Base-by-base conservation (phyloP, 2,797 vertebrate genomes). In the Hipposideros larvatus region DNA sequence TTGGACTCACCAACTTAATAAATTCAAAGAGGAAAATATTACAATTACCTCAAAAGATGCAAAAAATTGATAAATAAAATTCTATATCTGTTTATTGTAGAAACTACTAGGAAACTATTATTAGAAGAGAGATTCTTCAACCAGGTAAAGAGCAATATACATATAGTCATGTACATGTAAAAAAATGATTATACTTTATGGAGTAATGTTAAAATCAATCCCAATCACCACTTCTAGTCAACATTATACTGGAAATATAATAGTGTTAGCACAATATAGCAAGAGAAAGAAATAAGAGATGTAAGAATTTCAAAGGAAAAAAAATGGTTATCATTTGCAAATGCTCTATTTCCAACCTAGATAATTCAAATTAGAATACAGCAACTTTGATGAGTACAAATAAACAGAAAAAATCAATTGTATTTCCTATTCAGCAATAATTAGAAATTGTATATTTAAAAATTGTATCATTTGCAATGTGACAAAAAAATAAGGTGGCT, bases 321-420 rank as follows among this genome's bases (percentile, higher is more conserved):
- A 75, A 63, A 94, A 83, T 3, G 55, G 34, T 80, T 43, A 61
- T 63, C 6, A 15, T n/a, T 91, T 82, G 61, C 82, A 91, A 66
- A 87, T 87, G 75, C 24, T 65, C 1, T 83, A 41, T 77, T 91
- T 87, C 41, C 34, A 74, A 77, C 15, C 19, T 48, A 24, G 46
- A 77, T 82, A 89, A 90, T 37, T 26, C n/a, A 87, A 48, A 87
- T 53, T 22, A 91, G 26, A 87, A 75, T 71, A 46, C 63, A 55
- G 21, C 75, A 82, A 70, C 53, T 63, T 82, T 96, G 31, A 53
- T 55, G 43, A 91, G 34, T 71, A 46, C 61, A 83, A 65, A 83
- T 71, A 71, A 87, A 77, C 15, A 48, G 21, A 75, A 87, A 82
- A 95, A 59, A 87, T 75, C 37, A 68, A 87, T 87, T 75, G 31